phyloP scores from a whole-genome alignment of 2,888 invertebrate species.

The Perizoma flavofasciatum region DNA sequence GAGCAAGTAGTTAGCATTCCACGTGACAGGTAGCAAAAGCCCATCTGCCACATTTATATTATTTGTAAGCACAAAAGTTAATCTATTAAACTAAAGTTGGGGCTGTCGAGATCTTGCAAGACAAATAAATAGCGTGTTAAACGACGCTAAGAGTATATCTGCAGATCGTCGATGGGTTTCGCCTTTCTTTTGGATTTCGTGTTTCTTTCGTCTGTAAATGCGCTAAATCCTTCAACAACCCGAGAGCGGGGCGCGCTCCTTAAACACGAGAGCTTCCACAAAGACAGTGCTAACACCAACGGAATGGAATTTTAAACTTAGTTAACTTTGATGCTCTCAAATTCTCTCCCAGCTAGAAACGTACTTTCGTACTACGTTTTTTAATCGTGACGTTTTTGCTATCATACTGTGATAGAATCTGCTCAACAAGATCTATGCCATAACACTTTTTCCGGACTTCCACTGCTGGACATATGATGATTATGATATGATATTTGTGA shows the following conservation, averaged over 20 bases:
- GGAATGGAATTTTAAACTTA: constrained; percentile 63
- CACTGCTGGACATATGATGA: too few relatives aligned
- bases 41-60: too few relatives aligned
- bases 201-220: constrained; percentile 61
- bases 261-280: constrained; percentile 61
- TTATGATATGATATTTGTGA: too few relatives aligned
- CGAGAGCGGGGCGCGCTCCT: constrained; percentile 63
- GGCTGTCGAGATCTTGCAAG: constrained; percentile 48
- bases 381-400: too few relatives aligned
- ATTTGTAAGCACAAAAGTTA: too few relatives aligned
- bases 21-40: too few relatives aligned
- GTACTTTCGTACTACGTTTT: background rate
- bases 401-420: too few relatives aligned
- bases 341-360: constrained; percentile 7
- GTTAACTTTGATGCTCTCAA: constrained; percentile 42
- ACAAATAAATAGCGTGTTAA: constrained; percentile 58
- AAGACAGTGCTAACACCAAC: constrained; percentile 59
- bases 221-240: constrained; percentile 67
- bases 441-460: too few relatives aligned
- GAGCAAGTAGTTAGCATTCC: too few relatives aligned
- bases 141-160: constrained; percentile 44
- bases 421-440: too few relatives aligned
- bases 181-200: constrained; percentile 49
- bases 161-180: constrained; percentile 50
- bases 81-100: constrained; percentile 20